Percentiles rank a stretch among this genome's conserved stretches.
phyloP scores from a whole-genome alignment of 2,113 vertebrate genomes.

The Callorhinus ursinus region DNA sequence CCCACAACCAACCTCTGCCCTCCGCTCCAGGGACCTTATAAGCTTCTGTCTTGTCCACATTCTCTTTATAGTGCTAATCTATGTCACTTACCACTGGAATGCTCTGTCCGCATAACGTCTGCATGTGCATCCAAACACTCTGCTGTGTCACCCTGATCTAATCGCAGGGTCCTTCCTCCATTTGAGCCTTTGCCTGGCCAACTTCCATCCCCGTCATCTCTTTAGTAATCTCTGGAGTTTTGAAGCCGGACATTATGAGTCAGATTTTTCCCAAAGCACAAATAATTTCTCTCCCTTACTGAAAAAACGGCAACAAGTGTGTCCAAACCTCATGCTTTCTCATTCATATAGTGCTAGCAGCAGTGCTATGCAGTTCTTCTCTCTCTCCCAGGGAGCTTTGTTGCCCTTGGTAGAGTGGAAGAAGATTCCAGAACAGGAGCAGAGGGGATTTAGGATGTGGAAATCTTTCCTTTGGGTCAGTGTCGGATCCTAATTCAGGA shows the following conservation, averaged over 20 bases:
- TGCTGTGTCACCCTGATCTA: slow-evolving; percentile 80
- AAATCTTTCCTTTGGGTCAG: neutral
- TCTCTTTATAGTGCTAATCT: slow-evolving; percentile 94
- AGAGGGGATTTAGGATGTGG: neutral
- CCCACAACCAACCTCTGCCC: slow-evolving; percentile 91
- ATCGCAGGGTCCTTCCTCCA: slow-evolving; percentile 82
- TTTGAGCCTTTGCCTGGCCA: slow-evolving; percentile 79
- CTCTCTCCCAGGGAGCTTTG: neutral
- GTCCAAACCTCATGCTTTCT: neutral
- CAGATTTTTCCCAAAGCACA: slow-evolving; percentile 54
- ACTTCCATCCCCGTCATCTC: slow-evolving; percentile 71
- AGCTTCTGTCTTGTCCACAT: slow-evolving; percentile 95
- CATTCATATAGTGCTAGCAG: neutral
- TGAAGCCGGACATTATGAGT: slow-evolving; percentile 62
- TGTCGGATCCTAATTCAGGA: neutral
- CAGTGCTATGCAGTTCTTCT: neutral
- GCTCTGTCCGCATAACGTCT: slow-evolving; percentile 90
- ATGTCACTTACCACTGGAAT: slow-evolving; percentile 94
- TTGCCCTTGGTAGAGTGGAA: neutral
- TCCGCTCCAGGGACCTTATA: slow-evolving; percentile 95
- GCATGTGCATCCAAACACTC: slow-evolving; percentile 81
- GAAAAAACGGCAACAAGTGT: neutral
- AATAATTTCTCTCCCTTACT: slow-evolving; percentile 32
- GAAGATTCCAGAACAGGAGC: slow-evolving; percentile 7
- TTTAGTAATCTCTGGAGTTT: slow-evolving; percentile 73